These are phyloP conservation scores for Mormyrops boulengeri DNA, from an alignment of 2,797 vertebrate genomes.

Conservation along the genomic window DNA sequence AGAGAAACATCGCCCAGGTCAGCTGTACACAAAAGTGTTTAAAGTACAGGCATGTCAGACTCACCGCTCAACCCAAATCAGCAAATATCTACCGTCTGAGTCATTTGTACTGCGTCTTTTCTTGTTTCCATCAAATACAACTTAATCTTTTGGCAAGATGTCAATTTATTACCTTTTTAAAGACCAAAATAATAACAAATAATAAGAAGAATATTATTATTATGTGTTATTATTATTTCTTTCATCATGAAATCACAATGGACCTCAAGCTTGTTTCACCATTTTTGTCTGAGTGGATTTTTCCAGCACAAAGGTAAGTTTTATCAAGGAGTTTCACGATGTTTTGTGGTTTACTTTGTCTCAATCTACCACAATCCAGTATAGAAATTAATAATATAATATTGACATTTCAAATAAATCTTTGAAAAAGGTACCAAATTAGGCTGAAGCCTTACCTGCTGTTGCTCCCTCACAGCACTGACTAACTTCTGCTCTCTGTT, in stretches of 20 bases:
- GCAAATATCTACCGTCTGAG: background rate
- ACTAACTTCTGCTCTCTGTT: background rate
- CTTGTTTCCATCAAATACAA: background rate
- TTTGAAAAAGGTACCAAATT: background rate
- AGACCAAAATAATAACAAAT: background rate
- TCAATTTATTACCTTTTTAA: background rate
- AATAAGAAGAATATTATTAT: background rate
- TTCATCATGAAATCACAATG: background rate
- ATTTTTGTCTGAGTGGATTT: background rate
- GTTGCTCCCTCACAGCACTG: background rate
- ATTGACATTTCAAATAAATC: background rate
- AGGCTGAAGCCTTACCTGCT: background rate
- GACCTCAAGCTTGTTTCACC: background rate
- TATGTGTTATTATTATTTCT: background rate
- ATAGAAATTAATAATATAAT: background rate
- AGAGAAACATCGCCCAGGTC: background rate
- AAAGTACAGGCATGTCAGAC: background rate
- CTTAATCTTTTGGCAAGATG: background rate
- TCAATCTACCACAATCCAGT: background rate
- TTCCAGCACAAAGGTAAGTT: background rate
- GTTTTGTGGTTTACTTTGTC: background rate
- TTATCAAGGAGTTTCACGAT: background rate
- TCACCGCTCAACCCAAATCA: background rate
- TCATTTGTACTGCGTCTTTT: background rate
- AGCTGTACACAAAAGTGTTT: background rate